phyloP scores from a whole-genome alignment of 2,888 invertebrate species.

The Steinernema scapterisci region DNA sequence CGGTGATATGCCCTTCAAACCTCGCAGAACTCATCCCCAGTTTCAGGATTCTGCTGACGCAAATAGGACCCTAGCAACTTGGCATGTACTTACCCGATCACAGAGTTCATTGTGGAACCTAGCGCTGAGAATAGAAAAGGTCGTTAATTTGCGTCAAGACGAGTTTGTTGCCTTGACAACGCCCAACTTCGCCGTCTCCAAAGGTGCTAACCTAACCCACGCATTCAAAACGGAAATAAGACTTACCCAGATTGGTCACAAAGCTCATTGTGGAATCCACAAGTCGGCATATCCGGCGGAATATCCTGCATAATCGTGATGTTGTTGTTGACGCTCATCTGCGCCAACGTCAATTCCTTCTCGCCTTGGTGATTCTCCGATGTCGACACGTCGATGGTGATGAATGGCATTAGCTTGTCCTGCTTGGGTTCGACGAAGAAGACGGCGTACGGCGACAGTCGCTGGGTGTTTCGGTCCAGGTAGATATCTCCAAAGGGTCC shows the following conservation, averaged over 20 bases:
- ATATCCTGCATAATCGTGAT: slow-evolving; percentile 30
- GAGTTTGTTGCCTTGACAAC: too few relatives aligned
- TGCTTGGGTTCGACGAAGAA: slow-evolving; percentile 31
- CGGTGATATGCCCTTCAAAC: too few relatives aligned
- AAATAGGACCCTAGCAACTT: too few relatives aligned
- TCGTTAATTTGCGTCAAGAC: too few relatives aligned
- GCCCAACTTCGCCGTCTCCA: too few relatives aligned
- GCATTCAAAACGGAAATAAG: background rate
- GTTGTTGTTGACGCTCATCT: background rate
- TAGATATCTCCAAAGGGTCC: slow-evolving; percentile 45
- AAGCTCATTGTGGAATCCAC: slow-evolving; percentile 60
- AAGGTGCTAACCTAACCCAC: too few relatives aligned
- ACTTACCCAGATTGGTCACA: slow-evolving; percentile 58
- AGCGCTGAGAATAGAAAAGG: too few relatives aligned
- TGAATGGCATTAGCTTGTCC: slow-evolving; percentile 32
- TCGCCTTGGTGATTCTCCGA: slow-evolving; percentile 12
- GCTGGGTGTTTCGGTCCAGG: slow-evolving; percentile 38
- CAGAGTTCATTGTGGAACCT: too few relatives aligned
- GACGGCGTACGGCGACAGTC: slow-evolving; percentile 41
- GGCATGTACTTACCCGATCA: too few relatives aligned
- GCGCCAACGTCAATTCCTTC: background rate
- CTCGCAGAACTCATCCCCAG: too few relatives aligned
- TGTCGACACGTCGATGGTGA: slow-evolving; percentile 27
- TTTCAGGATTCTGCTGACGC: too few relatives aligned
- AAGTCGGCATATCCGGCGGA: slow-evolving; percentile 55